Evolutionary conservation across 2,888 invertebrate genomes (phyloP).

Genomic region (Andrena chrysosceles): DNA sequence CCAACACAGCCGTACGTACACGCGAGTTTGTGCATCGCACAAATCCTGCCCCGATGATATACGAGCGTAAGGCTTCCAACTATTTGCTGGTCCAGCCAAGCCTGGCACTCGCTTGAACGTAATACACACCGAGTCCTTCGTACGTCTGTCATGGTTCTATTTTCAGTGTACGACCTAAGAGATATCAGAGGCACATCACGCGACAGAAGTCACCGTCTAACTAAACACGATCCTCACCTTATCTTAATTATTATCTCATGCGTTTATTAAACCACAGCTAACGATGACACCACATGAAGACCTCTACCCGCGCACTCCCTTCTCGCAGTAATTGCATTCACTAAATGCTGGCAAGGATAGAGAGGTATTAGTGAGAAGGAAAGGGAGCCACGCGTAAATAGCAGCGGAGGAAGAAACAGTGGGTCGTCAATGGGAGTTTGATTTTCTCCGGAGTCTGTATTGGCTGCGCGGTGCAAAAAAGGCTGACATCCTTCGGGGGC

Average conservation of each 20-base stretch:
- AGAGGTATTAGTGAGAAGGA: neutral
- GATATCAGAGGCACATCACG: neutral
- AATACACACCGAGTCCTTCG: conserved; percentile 30
- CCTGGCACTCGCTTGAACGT: conserved; percentile 53
- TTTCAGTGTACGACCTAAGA: conserved; percentile 32
- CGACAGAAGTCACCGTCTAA: too few species aligned
- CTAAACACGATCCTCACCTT: too few species aligned
- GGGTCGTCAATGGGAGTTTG: conserved; percentile 37
- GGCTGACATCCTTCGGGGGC: conserved; percentile 45
- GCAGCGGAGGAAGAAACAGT: conserved; percentile 11
- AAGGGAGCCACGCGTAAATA: neutral
- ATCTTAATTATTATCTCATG: too few species aligned
- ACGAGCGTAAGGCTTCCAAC: conserved; percentile 72
- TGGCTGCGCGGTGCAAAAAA: conserved; percentile 39
- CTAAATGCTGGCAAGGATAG: neutral
- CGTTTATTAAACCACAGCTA: too few species aligned
- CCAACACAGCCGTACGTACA: conserved; percentile 56
- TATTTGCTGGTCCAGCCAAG: conserved; percentile 76
- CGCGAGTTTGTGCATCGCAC: conserved; percentile 68
- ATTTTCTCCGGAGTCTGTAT: conserved; percentile 31
- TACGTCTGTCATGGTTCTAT: conserved; percentile 15
- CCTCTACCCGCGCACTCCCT: neutral
- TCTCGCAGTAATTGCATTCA: neutral
- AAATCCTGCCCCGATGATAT: conserved; percentile 74
- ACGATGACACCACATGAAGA: neutral